Percentiles rank a stretch among this genome's conserved stretches.
Conservation (phyloP, 2,797 vertebrate genomes). For the Anguilla marmorata region DNA sequence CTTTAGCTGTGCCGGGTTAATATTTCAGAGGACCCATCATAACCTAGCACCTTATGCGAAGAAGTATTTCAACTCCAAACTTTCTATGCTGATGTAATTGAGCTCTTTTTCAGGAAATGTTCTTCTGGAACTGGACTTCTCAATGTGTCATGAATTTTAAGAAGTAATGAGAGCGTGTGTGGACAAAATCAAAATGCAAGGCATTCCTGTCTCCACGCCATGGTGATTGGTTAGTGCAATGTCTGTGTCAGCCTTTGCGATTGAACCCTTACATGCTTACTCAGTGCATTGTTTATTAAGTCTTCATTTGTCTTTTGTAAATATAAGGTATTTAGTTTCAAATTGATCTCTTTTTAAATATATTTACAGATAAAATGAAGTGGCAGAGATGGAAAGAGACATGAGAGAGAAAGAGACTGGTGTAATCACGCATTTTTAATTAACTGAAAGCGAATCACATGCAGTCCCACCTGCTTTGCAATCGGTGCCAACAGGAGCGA, state of each 20-base stretch:
- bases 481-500: not conserved
- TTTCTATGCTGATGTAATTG: not conserved
- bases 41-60: not conserved
- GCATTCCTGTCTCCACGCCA: not conserved
- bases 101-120: not conserved
- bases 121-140: not conserved
- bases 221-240: not conserved
- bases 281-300: not conserved
- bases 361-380: not conserved
- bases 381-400: not conserved
- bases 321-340: not conserved
- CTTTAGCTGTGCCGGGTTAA: not conserved
- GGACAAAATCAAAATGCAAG: not conserved
- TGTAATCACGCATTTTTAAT: not conserved
- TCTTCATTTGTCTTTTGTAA: not conserved
- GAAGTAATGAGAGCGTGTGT: not conserved
- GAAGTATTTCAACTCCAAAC: not conserved
- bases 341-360: not conserved
- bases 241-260: not conserved
- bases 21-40: not conserved
- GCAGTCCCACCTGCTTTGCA: not conserved
- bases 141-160: not conserved
- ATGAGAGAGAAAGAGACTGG: not conserved
- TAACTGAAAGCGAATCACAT: not conserved
- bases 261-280: not conserved